Evolutionary conservation across 2,113 vertebrate genomes (phyloP), one percentile per base, ranked within the genome.

Genomic region (Miniopterus natalensis): DNA sequence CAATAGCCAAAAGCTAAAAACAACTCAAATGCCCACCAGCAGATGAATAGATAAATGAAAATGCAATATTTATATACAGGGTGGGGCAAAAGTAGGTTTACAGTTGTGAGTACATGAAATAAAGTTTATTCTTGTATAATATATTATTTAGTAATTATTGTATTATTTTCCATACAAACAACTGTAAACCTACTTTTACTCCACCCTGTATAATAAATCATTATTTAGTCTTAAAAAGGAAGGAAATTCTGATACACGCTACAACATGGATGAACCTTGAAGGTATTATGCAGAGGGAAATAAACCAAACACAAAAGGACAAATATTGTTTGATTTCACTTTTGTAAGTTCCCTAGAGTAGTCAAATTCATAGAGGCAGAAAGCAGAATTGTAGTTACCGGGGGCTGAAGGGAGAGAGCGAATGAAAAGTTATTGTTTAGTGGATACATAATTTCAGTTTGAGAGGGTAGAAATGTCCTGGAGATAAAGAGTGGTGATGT

Each of bases 1-100:
- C 20, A 88, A n/a, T 29, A 85, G n/a, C 47, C 29, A 81, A 96
- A 90, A 83, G 18, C 47, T 89, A 13, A 15, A 83, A 96, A 84
- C 18, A 51, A 70, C 18, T 2, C 36, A 84, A 88, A 59, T 88
- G 23, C 1, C 36, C 21, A 74, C 23, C 6, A 53, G 29, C 14
- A 77, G 61, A 55, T 75, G 40, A 59, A 61, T 10, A 21, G 23
- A 59, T 49, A 86, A 57, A 84, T 10, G 77, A 83, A 93, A 81
- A 75, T 85, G 17, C 12, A 78, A 1, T 80, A 51, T 63, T 73
- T 78, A 63, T 23, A 74, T 77, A 36, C 36, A 36, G 36, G 36
- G 36, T 36, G 36, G 36, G 36, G 36, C 36, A 36, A 36, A 36
- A 36, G 36, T 36, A 36, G 36, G 36, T 36, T 36, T 36, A 36